Evolutionary conservation across 2,888 invertebrate genomes (phyloP).

Genomic region (Neocrepidodera transversa): DNA sequence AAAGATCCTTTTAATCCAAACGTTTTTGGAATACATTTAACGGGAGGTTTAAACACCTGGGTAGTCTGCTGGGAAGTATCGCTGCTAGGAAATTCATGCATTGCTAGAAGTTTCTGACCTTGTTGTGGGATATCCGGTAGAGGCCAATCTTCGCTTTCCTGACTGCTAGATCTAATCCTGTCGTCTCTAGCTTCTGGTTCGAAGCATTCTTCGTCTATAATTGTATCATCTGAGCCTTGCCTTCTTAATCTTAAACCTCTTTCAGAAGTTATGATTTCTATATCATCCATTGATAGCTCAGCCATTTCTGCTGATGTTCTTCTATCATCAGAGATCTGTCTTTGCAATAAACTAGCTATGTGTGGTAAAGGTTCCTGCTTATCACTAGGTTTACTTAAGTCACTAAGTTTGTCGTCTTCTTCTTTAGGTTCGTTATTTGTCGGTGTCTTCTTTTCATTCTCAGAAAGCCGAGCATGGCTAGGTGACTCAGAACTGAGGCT

Average conservation of each 20-base stretch:
- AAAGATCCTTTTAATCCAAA: constrained; percentile 57
- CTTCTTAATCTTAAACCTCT: constrained; percentile 56
- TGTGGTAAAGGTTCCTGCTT: constrained; percentile 52
- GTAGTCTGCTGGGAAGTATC: constrained; percentile 59
- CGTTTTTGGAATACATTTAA: constrained; percentile 56
- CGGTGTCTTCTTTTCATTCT: constrained; percentile 55
- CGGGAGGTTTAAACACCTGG: constrained; percentile 57
- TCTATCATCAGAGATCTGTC: constrained; percentile 79
- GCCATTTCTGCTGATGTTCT: constrained; percentile 86
- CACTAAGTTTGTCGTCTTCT: constrained; percentile 42
- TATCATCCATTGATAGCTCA: constrained; percentile 78
- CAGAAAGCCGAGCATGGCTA: constrained; percentile 72
- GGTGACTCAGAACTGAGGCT: constrained; percentile 86
- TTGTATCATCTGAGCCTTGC: constrained; percentile 60
- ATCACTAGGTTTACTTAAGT: constrained; percentile 44
- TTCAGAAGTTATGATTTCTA: constrained; percentile 60
- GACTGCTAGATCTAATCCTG: constrained; percentile 64
- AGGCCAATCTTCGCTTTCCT: constrained; percentile 80
- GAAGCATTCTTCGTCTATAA: constrained; percentile 59
- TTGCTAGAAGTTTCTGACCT: constrained; percentile 53
- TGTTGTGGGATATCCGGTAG: constrained; percentile 71
- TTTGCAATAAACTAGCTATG: constrained; percentile 56
- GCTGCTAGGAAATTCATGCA: constrained; percentile 59
- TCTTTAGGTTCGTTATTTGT: constrained; percentile 44
- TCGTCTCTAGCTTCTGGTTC: constrained; percentile 50